phyloP scores from a whole-genome alignment of 2,797 vertebrate species.

The Bovichtus diacanthus region DNA sequence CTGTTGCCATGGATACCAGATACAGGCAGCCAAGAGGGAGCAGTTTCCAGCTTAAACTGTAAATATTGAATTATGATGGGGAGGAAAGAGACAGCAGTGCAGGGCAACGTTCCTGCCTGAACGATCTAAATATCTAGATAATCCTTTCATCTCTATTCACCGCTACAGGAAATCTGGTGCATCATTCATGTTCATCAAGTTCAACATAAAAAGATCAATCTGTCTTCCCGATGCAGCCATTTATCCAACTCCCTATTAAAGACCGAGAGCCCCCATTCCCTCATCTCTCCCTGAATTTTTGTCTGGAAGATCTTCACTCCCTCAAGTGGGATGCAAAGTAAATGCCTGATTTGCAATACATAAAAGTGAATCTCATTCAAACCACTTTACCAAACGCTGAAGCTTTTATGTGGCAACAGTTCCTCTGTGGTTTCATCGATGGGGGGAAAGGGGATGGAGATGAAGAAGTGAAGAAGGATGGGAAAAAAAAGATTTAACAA shows the following conservation, averaged over 20 bases:
- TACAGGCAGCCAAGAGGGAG: conserved; percentile 84
- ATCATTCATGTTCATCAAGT: conserved; percentile 76
- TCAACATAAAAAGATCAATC: conserved; percentile 71
- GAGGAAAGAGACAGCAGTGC: conserved; percentile 71
- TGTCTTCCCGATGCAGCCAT: conserved; percentile 57
- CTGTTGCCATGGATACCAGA: conserved; percentile 88
- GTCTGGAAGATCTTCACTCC: conserved; percentile 60
- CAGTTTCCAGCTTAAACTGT: conserved; percentile 83
- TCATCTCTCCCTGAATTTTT: conserved; percentile 60
- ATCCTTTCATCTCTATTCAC: conserved; percentile 80
- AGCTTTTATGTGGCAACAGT: conserved; percentile 64
- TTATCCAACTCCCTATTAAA: conserved; percentile 61
- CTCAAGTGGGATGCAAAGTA: conserved; percentile 70
- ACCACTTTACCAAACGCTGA: conserved; percentile 57
- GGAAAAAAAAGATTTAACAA: conserved; percentile 47
- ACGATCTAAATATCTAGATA: conserved; percentile 75
- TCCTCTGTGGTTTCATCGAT: conserved; percentile 48
- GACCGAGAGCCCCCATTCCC: conserved; percentile 63
- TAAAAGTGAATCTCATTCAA: conserved; percentile 66
- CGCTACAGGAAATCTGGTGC: conserved; percentile 73
- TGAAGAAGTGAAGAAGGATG: conserved; percentile 28
- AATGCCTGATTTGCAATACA: conserved; percentile 60
- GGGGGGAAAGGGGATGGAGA: conserved; percentile 38
- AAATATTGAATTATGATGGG: conserved; percentile 85
- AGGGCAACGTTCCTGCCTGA: conserved; percentile 69